phyloP scores from a whole-genome alignment of 2,888 invertebrate species.

The Trichogramma evanescens region DNA sequence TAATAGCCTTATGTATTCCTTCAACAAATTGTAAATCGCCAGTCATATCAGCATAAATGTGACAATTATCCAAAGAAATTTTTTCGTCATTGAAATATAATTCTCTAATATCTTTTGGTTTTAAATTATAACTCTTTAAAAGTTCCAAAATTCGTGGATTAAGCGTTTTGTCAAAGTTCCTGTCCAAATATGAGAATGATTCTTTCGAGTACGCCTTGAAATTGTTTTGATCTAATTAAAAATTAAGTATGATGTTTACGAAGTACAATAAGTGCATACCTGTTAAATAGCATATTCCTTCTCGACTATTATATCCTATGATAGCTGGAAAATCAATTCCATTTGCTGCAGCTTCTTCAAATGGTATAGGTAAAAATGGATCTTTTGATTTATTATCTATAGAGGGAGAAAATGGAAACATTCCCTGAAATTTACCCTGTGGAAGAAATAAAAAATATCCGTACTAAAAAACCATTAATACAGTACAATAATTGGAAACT shows the following conservation, averaged over 20 bases:
- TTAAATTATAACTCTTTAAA: conserved; percentile 19
- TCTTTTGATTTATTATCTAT: conserved; percentile 29
- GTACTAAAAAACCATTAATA: neutral
- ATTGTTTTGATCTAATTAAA: neutral
- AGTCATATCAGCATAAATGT: conserved; percentile 23
- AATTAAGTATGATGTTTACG: neutral
- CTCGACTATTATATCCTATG: conserved; percentile 28
- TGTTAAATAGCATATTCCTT: conserved; percentile 20
- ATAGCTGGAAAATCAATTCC: conserved; percentile 30
- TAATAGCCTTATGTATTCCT: conserved; percentile 28
- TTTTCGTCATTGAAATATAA: conserved; percentile 29
- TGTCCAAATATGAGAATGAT: neutral
- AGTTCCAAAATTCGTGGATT: conserved; percentile 14
- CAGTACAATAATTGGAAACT: too few species aligned
- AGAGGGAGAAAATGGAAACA: conserved; percentile 26
- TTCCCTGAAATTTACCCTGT: conserved; percentile 13
- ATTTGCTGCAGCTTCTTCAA: neutral
- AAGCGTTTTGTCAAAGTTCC: conserved; percentile 15
- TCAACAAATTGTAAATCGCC: conserved; percentile 29
- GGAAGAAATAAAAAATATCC: conserved; percentile 21
- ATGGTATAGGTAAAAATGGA: conserved; percentile 30
- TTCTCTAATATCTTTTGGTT: conserved; percentile 24
- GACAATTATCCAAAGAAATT: conserved; percentile 17
- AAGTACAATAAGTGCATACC: neutral
- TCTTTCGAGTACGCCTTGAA: neutral